Percentiles rank a stretch among this genome's conserved stretches.
Evolutionary conservation across 2,797 vertebrate genomes (phyloP).

Genomic region (Microctenopoma lineatum): DNA sequence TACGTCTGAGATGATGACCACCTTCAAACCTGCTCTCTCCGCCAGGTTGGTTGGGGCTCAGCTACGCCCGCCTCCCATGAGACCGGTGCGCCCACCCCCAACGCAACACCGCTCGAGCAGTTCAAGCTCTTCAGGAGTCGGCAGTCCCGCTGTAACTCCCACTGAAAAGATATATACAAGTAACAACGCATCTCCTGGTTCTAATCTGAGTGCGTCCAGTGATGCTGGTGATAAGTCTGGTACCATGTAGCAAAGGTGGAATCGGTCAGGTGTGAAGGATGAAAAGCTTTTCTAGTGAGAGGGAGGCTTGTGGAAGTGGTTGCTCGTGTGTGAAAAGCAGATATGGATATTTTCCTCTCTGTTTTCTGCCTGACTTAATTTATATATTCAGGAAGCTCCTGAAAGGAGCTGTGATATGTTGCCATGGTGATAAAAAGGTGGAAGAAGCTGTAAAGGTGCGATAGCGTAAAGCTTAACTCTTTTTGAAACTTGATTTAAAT

Average conservation of each 20-base stretch:
- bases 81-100: constrained; percentile 87
- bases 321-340: constrained; percentile 37
- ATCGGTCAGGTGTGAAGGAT: constrained; percentile 22
- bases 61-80: constrained; percentile 91
- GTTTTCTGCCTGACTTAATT: constrained; percentile 54
- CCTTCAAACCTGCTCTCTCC: constrained; percentile 94
- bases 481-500: constrained; percentile 67
- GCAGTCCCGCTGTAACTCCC: constrained; percentile 95
- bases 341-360: constrained; percentile 36
- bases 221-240: constrained; percentile 85
- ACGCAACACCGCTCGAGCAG: constrained; percentile 96
- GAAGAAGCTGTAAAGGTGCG: constrained; percentile 42
- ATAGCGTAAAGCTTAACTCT: constrained; percentile 41
- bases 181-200: constrained; percentile 66
- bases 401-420: constrained; percentile 51
- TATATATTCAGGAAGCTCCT: constrained; percentile 62
- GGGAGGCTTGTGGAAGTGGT: constrained; percentile 23
- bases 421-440: constrained; percentile 53
- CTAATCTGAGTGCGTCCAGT: constrained; percentile 65
- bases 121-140: constrained; percentile 94
- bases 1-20: constrained; percentile 96
- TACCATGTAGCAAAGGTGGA: constrained; percentile 81
- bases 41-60: constrained; percentile 91
- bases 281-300: constrained; percentile 28
- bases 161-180: constrained; percentile 95